Percentiles rank a stretch among this genome's conserved stretches.
phyloP scores from a whole-genome alignment of 2,888 invertebrate genomes.

The Cataglyphis livida region DNA sequence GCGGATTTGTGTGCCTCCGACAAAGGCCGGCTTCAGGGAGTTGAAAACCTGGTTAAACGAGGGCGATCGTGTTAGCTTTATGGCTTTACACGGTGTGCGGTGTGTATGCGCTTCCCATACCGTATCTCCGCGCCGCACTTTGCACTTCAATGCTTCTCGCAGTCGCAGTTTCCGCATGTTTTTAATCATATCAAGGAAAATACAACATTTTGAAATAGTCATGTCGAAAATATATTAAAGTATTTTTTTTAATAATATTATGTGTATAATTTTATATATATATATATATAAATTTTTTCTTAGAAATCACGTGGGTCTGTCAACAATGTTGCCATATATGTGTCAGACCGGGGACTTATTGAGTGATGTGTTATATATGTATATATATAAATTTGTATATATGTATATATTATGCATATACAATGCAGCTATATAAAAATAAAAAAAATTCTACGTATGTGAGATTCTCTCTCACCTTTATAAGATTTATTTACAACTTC shows the following conservation, averaged over 20 bases:
- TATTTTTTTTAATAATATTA: not conserved
- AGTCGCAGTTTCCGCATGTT: not conserved
- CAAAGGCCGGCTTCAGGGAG: constrained; percentile 67
- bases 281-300: not conserved
- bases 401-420: not conserved
- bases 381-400: not conserved
- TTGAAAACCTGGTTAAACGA: constrained; percentile 73
- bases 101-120: constrained; percentile 62
- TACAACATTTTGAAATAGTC: not conserved
- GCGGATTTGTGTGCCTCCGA: constrained; percentile 61
- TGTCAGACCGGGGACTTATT: too few species aligned
- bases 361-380: not conserved
- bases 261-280: too few species aligned
- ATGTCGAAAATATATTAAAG: not conserved
- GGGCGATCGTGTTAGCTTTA: constrained; percentile 72
- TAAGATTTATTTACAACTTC: not conserved
- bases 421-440: not conserved
- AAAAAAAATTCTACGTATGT: not conserved
- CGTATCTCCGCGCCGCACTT: constrained; percentile 52
- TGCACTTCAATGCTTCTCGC: constrained; percentile 20
- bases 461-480: not conserved
- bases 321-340: too few species aligned
- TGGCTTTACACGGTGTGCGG: constrained; percentile 62
- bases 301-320: too few species aligned
- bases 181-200: constrained; percentile 16